Conservation (phyloP, 2,888 invertebrate species). For the Ectobius pallidus region DNA sequence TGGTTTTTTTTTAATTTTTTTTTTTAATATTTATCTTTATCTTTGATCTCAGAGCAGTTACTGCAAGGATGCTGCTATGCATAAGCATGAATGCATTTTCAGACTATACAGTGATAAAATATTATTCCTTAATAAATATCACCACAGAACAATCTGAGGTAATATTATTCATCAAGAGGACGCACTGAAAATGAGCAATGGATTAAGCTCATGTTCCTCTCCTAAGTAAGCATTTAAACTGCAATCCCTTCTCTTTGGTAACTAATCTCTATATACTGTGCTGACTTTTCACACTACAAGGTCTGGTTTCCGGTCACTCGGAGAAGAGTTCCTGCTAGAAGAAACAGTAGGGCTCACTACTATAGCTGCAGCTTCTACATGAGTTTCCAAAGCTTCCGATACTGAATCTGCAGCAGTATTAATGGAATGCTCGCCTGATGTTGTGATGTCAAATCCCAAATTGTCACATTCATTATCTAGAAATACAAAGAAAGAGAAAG, state of each 20-base stretch:
- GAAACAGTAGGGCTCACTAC: background rate
- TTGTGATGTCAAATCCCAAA: background rate
- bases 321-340: conserved; percentile 1
- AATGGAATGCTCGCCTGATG: conserved; percentile 35
- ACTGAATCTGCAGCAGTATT: conserved; percentile 16
- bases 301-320: conserved; percentile 5
- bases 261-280: too few relatives aligned
- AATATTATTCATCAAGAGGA: too few relatives aligned
- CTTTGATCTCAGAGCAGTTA: too few relatives aligned
- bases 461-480: background rate
- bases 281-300: conserved; percentile 3
- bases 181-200: too few relatives aligned
- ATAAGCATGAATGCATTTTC: too few relatives aligned
- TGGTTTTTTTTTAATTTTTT: too few relatives aligned
- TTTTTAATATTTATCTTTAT: too few relatives aligned
- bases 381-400: background rate
- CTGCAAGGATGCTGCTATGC: too few relatives aligned
- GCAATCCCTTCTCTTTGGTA: background rate
- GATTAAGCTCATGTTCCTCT: too few relatives aligned
- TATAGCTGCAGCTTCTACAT: background rate
- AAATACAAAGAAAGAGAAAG: background rate
- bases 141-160: too few relatives aligned
- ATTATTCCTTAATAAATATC: too few relatives aligned
- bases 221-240: background rate
- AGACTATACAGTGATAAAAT: too few relatives aligned